phyloP scores from a whole-genome alignment of 2,113 vertebrate species.

The Prunella himalayana region DNA sequence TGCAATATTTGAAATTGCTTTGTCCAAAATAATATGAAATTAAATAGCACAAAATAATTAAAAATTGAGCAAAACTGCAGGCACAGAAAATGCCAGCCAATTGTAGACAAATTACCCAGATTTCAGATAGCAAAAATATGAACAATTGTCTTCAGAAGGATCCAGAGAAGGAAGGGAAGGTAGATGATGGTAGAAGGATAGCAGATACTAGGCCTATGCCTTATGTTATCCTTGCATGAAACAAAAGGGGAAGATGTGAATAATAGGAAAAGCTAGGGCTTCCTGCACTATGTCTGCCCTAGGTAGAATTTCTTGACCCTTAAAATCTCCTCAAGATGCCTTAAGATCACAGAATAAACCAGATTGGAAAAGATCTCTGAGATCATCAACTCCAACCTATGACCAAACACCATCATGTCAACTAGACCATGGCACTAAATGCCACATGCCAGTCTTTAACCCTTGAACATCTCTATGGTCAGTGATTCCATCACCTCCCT shows the following conservation, averaged over 20 bases:
- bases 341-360: background rate
- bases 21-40: background rate
- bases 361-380: background rate
- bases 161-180: background rate
- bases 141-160: background rate
- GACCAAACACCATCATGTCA: background rate
- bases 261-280: background rate
- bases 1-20: background rate
- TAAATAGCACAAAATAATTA: background rate
- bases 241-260: background rate
- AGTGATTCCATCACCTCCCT: background rate
- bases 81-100: background rate
- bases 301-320: background rate
- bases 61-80: background rate
- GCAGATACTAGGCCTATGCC: background rate
- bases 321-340: background rate
- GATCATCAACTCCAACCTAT: background rate
- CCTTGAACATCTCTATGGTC: background rate
- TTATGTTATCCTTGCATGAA: background rate
- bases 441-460: background rate
- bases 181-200: background rate
- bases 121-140: background rate
- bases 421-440: background rate
- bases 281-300: background rate
- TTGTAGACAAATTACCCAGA: background rate